phyloP scores from a whole-genome alignment of 2,797 vertebrate species.

The Scolopax bukidnonensis region DNA sequence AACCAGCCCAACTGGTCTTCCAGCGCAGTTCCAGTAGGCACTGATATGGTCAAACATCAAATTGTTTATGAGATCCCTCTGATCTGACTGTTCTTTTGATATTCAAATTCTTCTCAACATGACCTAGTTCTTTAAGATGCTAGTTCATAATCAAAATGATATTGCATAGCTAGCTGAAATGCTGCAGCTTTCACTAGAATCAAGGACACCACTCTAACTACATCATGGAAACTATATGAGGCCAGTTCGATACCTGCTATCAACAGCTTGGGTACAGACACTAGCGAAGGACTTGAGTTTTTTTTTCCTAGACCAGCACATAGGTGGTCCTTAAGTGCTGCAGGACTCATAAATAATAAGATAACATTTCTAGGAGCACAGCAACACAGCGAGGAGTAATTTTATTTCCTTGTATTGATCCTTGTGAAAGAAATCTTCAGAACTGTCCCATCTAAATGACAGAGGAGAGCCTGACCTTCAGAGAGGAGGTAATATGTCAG shows the following conservation, averaged over 20 bases:
- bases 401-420: neutral
- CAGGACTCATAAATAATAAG: neutral
- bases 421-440: neutral
- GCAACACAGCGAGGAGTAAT: neutral
- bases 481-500: neutral
- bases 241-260: neutral
- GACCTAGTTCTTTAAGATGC: neutral
- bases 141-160: neutral
- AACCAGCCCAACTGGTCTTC: neutral
- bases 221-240: neutral
- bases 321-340: neutral
- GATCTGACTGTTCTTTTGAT: neutral
- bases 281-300: neutral
- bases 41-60: neutral
- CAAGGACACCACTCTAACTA: neutral
- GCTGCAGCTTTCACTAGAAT: neutral
- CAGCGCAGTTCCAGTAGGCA: neutral
- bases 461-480: neutral
- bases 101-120: neutral
- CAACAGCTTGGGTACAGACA: rapidly evolving
- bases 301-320: neutral
- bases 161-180: neutral
- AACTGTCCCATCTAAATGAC: neutral
- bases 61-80: neutral
- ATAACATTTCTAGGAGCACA: neutral